Evolutionary conservation across 1,140 invertebrate species (phyloP), one percentile per base, ranked within the genome.

Genomic region (Aradophagus sp.): DNA sequence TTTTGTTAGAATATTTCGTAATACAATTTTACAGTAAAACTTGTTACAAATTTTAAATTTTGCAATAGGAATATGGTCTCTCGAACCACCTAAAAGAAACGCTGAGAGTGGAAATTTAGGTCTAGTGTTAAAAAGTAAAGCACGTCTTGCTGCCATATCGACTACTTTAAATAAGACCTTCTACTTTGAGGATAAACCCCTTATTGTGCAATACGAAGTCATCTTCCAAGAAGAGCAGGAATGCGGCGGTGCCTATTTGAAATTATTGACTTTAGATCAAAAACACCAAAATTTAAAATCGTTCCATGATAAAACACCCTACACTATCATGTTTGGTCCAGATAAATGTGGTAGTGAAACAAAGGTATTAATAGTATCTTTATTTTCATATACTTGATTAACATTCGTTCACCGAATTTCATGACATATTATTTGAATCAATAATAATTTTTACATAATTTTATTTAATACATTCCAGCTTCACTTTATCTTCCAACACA

Each of bases 281-380:
- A 88, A 90, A 32, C 89, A 90, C 29, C 82, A 90, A 12, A 91
- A 97, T 82, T 87, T 98, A 15, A 91, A 89, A 48, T 87, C 92
- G 63, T 97, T 99, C 82, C 90, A 96, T 82, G 97, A 99, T 86
- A 97, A 98, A 86, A 97, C 97, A 6, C 94, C 96, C 0, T 99
- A 98, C 84, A 95, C 95, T 1, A 96, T 99, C 76, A 99, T 99
- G 98, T 99, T 99, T 88, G 98, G 97, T 1, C 98, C 98, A 6
- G 98, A 99, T 87, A 99, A 99, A 85, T 99, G 98, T 87, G 97
- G 97, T 50, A 95, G 93, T 78, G 95, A 97, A 84, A 90, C 94
- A 75, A 98, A 99, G 86, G 90, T 92, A 56, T 36, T 19, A 38
- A 50, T n/a, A n/a, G n/a, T n/a, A n/a, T n/a, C n/a, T n/a, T n/a